Percentiles rank a stretch among this genome's conserved stretches.
Evolutionary conservation across 2,113 vertebrate genomes (phyloP).

Genomic region (Phyllostomus discolor): DNA sequence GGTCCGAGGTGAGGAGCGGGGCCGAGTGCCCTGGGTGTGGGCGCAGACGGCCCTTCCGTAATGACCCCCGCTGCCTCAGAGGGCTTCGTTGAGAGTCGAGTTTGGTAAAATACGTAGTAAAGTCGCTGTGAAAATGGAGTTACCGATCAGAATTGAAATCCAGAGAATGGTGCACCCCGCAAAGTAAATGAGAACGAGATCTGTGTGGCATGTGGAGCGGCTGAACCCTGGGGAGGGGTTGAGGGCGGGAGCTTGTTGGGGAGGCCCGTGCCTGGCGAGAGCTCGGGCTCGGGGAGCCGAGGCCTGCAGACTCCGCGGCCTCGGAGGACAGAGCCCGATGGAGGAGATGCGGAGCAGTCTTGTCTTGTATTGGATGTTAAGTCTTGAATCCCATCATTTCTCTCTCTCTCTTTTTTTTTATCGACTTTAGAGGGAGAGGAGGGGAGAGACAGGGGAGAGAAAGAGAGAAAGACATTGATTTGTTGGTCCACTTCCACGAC

Average conservation of each 20-base stretch:
- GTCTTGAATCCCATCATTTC: neutral
- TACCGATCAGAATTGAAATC: neutral
- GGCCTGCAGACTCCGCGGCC: neutral
- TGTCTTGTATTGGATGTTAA: neutral
- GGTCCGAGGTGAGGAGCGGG: neutral
- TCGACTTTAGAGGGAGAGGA: too few species aligned
- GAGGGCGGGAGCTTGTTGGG: neutral
- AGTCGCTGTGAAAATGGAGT: conserved; percentile 27
- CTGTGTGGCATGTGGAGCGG: neutral
- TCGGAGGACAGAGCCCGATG: neutral
- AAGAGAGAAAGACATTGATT: too few species aligned
- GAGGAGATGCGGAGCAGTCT: neutral
- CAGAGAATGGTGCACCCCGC: neutral
- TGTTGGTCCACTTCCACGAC: too few species aligned
- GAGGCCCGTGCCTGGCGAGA: too few species aligned
- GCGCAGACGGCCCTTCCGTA: neutral
- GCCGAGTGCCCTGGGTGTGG: neutral
- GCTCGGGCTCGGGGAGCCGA: too few species aligned
- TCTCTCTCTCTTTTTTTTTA: neutral
- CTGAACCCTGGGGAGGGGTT: neutral
- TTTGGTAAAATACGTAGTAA: neutral
- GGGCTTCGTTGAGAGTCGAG: neutral
- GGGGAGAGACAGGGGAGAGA: too few species aligned
- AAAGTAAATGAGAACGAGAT: neutral
- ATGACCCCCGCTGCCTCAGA: neutral